Conservation (phyloP, 2,113 vertebrate genomes). For the Rhea pennata region DNA sequence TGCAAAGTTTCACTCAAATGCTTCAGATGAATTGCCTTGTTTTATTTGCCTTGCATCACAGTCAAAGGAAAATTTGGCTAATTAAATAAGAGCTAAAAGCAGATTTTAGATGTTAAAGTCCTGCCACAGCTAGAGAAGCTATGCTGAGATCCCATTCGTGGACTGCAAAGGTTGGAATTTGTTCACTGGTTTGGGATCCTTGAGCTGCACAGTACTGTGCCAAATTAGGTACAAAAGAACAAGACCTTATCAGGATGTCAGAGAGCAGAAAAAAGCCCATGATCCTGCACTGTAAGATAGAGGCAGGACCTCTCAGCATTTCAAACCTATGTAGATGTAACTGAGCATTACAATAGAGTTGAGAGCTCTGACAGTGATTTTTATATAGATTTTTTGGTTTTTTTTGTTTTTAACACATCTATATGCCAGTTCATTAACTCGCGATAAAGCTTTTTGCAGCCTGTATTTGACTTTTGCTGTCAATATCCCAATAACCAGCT, state of each 20-base stretch:
- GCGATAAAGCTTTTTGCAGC: neutral
- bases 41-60: neutral
- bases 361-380: constrained; percentile 1
- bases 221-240: neutral
- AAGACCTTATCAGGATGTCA: rapidly evolving
- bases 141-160: neutral
- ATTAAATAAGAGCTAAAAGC: neutral
- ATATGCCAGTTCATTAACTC: neutral
- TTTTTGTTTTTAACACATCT: constrained; percentile 23
- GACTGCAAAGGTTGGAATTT: neutral
- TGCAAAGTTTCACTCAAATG: neutral
- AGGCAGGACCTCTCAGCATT: neutral
- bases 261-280: neutral
- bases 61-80: neutral
- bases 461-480: neutral
- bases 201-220: neutral
- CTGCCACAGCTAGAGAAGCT: neutral
- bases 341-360: neutral
- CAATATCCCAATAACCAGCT: neutral
- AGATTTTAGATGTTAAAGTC: neutral
- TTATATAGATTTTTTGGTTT: neutral
- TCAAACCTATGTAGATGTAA: neutral
- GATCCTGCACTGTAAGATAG: neutral
- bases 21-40: neutral
- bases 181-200: neutral